Conservation (phyloP, 92 coral and sea anemone species). For the Palythoa grandis region DNA sequence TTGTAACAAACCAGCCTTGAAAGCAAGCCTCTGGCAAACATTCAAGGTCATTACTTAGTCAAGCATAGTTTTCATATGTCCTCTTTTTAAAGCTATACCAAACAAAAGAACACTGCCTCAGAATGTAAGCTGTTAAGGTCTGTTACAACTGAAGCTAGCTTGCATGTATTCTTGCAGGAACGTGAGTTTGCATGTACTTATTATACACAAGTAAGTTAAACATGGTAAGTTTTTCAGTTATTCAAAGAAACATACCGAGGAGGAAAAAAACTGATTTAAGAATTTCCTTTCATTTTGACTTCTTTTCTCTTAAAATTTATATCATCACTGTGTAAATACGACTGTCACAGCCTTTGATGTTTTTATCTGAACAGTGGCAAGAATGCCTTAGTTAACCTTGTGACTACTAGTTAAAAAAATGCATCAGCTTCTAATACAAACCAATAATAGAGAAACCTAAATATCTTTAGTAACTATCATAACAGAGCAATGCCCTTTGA, state of each 20-base stretch:
- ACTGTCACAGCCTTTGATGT: too few relatives aligned
- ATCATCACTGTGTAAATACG: too few relatives aligned
- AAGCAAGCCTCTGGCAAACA: constrained; percentile 10
- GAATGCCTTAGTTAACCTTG: too few relatives aligned
- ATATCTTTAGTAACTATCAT: neutral
- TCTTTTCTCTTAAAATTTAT: too few relatives aligned
- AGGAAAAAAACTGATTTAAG: too few relatives aligned
- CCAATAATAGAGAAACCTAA: neutral
- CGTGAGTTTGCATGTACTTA: neutral
- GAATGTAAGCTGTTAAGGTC: neutral
- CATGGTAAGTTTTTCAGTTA: neutral
- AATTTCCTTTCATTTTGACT: too few relatives aligned
- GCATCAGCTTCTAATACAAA: neutral
- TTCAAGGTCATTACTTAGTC: constrained; percentile 19
- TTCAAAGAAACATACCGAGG: too few relatives aligned
- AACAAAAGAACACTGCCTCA: neutral
- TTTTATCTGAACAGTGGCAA: too few relatives aligned
- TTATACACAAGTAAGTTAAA: neutral
- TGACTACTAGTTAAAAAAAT: too few relatives aligned
- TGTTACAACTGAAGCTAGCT: neutral
- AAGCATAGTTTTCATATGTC: neutral
- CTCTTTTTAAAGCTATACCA: neutral
- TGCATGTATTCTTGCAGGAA: neutral
- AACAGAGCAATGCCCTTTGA: constrained; percentile 19
- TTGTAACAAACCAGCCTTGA: constrained; percentile 30